A percentile compares a stretch with the other conserved stretches of the same genome.
Evolutionary conservation across 1,140 invertebrate genomes (phyloP).

Genomic region (Bombus difficillimus): DNA sequence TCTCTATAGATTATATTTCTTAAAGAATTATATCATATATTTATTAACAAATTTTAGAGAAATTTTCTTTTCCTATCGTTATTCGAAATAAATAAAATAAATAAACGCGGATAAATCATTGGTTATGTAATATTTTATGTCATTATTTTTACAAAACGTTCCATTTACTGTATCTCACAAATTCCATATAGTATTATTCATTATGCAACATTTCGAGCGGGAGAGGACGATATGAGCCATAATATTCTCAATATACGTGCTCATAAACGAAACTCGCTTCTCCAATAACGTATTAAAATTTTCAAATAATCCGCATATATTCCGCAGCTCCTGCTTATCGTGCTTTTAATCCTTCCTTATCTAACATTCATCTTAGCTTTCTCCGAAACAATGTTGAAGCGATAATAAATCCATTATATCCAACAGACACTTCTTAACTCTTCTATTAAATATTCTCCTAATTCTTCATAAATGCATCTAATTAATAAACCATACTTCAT

Average conservation of each 20-base stretch:
- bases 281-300: background rate
- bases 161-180: too few species aligned
- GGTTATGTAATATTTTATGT: background rate
- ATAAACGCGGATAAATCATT: background rate
- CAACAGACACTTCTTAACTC: background rate
- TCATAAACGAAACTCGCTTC: background rate
- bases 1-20: background rate
- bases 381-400: background rate
- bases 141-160: background rate
- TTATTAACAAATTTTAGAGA: background rate
- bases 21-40: background rate
- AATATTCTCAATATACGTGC: background rate
- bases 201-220: background rate
- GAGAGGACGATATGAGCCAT: background rate
- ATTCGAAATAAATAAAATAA: background rate
- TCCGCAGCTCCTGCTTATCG: background rate
- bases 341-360: conserved; percentile 9
- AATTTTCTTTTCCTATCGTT: background rate
- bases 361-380: background rate
- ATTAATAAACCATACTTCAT: too few species aligned
- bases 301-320: background rate
- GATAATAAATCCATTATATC: background rate
- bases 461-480: background rate
- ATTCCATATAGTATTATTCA: background rate
- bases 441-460: background rate